Evolutionary conservation across 2,113 vertebrate genomes (phyloP), one percentile per base, ranked within the genome.

Genomic region (Himantopus leucocephalus): DNA sequence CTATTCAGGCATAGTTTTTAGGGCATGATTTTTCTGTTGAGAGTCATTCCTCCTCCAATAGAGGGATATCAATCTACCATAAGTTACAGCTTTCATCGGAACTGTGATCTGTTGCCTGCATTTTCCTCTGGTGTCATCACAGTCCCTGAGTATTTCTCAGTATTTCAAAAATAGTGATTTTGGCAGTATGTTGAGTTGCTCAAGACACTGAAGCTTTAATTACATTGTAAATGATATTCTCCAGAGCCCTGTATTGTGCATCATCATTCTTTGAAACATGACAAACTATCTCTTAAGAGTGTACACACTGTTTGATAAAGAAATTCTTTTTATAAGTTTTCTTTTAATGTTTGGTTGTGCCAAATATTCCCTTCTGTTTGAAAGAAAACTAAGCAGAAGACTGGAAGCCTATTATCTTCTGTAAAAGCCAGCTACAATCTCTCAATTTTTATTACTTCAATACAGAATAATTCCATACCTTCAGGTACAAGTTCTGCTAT

Each of bases 21-120:
- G 52, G 60, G 39, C 13, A 86, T 91, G 34, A 89, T 94, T 93
- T 91, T 96, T 89, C 94, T 96, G 60, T 75, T 74, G 90, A 84
- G 90, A 96, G 56, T 58, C 47, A 63, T 95, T 94, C 35, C 22
- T 94, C 37, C 60, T 93, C 73, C 86, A 89, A 6, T 4, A 71
- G 66, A 88, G 60, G 60, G 23, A 52, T 67, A 88, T 84, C 70
- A 85, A 79, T 96, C 88, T 84, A 80, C 68, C 14, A 2, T 41
- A 88, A 92, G 43, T 84, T 91, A 86, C 52, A 87, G 63, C 79
- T 94, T 93, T 82, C 62, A 88, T 93, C 90, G 81, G 30, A 95
- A 11, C 83, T 84, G 60, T 89, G 79, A 77, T 94, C 78, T 88
- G 72, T 90, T 97, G 86, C 52, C 30, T 90, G 15, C 20, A 2